Percentiles rank a stretch among this genome's conserved stretches.
phyloP scores from a whole-genome alignment of 35 echinoderm and acorn worm genomes.

The Apostichopus japonicus region DNA sequence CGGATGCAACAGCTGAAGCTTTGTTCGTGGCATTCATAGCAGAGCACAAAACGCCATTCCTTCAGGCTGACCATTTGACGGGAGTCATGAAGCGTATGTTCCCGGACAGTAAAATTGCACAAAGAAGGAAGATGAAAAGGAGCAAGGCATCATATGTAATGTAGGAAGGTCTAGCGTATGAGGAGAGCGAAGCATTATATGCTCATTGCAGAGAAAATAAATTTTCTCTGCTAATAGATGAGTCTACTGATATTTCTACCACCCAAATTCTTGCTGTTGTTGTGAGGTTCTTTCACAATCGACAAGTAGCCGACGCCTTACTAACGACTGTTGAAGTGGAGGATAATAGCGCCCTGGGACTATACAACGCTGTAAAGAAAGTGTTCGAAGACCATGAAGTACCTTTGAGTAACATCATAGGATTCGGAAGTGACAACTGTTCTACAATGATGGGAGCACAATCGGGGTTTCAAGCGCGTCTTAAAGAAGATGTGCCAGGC shows the following conservation, averaged over 20 bases:
- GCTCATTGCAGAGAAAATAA: constrained; percentile 48
- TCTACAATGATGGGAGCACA: constrained; percentile 51
- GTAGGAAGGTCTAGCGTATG: constrained; percentile 45
- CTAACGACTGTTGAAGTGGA: constrained; percentile 50
- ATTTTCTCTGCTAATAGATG: constrained; percentile 51
- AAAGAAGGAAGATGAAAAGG: constrained; percentile 52
- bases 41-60: constrained; percentile 26
- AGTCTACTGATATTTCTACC: constrained; percentile 39
- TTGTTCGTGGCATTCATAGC: constrained; percentile 41
- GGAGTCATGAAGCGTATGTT: constrained; percentile 50
- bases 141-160: constrained; percentile 58
- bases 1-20: constrained; percentile 48
- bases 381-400: constrained; percentile 22
- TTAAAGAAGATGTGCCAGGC: constrained; percentile 23
- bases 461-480: constrained; percentile 41
- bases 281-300: constrained; percentile 36
- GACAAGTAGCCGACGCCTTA: constrained; percentile 40
- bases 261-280: constrained; percentile 41
- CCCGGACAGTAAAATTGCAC: constrained; percentile 29
- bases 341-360: neutral
- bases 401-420: constrained; percentile 43
- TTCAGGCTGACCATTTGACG: constrained; percentile 41
- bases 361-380: constrained; percentile 51
- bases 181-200: constrained; percentile 27
- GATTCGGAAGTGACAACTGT: constrained; percentile 52